Evolutionary conservation across 2,797 vertebrate genomes (phyloP), one percentile per base, ranked within the genome.

Genomic region (Salarias fasciatus): DNA sequence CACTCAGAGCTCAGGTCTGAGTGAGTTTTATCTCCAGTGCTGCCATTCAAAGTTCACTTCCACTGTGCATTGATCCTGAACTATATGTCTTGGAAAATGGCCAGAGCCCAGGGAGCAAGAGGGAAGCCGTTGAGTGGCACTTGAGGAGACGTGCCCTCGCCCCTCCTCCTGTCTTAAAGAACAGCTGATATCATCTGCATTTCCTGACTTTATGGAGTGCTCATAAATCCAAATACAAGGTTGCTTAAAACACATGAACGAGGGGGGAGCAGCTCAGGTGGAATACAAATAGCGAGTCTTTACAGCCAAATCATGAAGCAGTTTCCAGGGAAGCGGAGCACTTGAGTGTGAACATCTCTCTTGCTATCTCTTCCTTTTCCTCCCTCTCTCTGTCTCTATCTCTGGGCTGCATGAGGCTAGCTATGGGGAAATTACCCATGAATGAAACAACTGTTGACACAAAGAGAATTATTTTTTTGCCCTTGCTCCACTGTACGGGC

Each of bases 371-470:
- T 69, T 51, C 38, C 61, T 46, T 14, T 72, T 63, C 64, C 57
- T 52, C 57, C 24, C 53, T 36, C 44, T 74, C 54, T 54, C 28
- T 57, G 0, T 57, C 61, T 72, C 51, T 63, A 4, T 75, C 69
- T 75, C 57, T 63, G 53, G 52, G 64, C 69, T 57, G 63, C 46
- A 12, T 65, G 75, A 57, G 63, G 80, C 61, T 66, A 75, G 80
- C 85, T 80, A 77, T 69, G 66, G 73, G 84, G 85, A 92, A 91
- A 90, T 91, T 90, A 89, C 79, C 87, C 86, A 83, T 88, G 82
- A 92, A 89, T 89, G 81, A 91, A 91, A 90, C 86, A 86, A 89
- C 85, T 91, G 90, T 92, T 91, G 90, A 92, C 91, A 89, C 84
- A 89, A 84, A 89, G 84, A 85, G 75, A 88, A 87, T 91, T 72